phyloP scores from a whole-genome alignment of 1,140 invertebrate genomes.

The Habropoda laboriosa region DNA sequence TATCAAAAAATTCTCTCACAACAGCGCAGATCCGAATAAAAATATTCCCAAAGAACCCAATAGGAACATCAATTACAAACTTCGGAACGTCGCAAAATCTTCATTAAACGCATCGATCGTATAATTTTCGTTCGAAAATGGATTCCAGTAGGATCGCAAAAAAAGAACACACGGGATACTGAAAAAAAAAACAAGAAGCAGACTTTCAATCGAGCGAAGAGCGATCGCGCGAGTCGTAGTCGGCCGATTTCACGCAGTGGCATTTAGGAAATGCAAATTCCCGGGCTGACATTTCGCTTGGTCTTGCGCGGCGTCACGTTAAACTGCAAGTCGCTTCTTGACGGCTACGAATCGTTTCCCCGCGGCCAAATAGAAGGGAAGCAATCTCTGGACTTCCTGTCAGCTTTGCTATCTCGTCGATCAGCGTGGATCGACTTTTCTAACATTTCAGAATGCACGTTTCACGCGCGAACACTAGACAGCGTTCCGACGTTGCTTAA shows the following conservation, averaged over 20 bases:
- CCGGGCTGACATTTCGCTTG: conserved; percentile 41
- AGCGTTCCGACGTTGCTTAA: not conserved
- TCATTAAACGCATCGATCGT: not conserved
- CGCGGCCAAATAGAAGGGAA: conserved; percentile 18
- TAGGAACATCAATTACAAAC: no score
- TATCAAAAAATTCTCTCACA: no score
- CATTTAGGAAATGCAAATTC: conserved; percentile 51
- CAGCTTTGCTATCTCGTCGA: not conserved
- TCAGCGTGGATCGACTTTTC: not conserved
- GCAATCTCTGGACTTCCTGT: conserved; percentile 27
- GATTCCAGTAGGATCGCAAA: not conserved
- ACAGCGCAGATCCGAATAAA: no score
- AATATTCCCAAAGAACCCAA: no score
- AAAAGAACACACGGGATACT: not conserved
- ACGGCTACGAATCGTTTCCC: conserved; percentile 22
- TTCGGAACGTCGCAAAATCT: not conserved
- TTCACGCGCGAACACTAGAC: not conserved
- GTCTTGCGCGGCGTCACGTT: conserved; percentile 21
- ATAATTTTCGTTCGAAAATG: not conserved
- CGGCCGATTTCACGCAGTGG: conserved; percentile 42
- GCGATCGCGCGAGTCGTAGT: not conserved
- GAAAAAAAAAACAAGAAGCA: not conserved
- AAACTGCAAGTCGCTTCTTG: conserved; percentile 31
- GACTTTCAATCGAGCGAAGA: conserved; percentile 2
- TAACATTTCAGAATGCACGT: not conserved